Evolutionary conservation across 1,140 invertebrate species (phyloP).

Genomic region (Drosophila mauritiana): DNA sequence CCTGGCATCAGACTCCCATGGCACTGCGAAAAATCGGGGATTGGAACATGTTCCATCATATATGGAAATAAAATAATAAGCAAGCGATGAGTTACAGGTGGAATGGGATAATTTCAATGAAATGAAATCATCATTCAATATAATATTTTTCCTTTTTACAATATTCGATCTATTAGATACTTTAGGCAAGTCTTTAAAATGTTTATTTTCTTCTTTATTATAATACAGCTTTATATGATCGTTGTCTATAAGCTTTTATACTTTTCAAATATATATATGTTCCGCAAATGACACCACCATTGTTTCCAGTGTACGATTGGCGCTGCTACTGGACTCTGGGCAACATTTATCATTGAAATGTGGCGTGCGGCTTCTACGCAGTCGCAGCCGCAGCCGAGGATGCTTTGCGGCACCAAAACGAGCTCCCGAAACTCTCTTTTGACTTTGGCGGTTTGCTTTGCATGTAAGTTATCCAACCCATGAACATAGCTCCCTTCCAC

Average conservation of each 20-base stretch:
- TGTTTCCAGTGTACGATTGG: conserved; percentile 9
- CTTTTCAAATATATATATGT: too few relatives aligned
- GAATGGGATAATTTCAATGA: too few relatives aligned
- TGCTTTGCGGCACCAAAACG: conserved; percentile 81
- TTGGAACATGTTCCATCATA: too few relatives aligned
- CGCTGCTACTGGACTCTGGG: conserved; percentile 42
- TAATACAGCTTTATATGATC: neutral
- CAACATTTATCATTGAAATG: conserved; percentile 83
- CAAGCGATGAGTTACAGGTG: too few relatives aligned
- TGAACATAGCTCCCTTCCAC: too few relatives aligned
- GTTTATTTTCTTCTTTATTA: too few relatives aligned
- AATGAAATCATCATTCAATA: too few relatives aligned
- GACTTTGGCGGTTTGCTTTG: conserved; percentile 78
- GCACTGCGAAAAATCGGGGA: conserved; percentile 6
- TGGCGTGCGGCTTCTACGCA: conserved; percentile 77
- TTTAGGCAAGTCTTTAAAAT: too few relatives aligned
- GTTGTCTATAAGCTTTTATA: neutral
- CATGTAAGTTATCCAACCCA: too few relatives aligned
- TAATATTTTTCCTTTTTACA: too few relatives aligned
- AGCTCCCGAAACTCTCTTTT: conserved; percentile 71
- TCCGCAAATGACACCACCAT: neutral
- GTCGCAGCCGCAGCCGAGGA: conserved; percentile 42
- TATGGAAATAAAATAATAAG: neutral
- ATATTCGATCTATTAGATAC: too few relatives aligned
- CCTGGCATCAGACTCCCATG: conserved; percentile 18